phyloP scores from a whole-genome alignment of 2,888 invertebrate species.

The Actias luna region DNA sequence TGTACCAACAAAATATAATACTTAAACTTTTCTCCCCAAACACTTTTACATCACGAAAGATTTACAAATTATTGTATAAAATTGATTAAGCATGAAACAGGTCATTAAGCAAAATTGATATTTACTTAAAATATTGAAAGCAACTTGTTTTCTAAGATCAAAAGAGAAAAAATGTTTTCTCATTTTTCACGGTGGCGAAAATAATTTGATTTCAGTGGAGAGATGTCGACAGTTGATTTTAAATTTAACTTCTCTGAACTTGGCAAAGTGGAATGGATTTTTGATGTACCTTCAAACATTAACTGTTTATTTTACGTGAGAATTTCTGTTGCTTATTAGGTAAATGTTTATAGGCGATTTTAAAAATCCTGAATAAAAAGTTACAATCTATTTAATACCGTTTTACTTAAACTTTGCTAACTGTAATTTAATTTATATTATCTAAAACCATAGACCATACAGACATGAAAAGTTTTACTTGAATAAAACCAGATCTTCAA shows the following conservation, averaged over 20 bases:
- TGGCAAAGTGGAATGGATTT: slow-evolving; percentile 62
- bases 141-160: slow-evolving; percentile 63
- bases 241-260: slow-evolving; percentile 67
- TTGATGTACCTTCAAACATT: slow-evolving; percentile 60
- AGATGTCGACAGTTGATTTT: slow-evolving; percentile 68
- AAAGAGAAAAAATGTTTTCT: slow-evolving; percentile 62
- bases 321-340: slow-evolving; percentile 34
- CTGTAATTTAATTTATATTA: neutral
- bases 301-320: slow-evolving; percentile 58
- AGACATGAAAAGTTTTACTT: no score
- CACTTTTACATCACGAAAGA: slow-evolving; percentile 19
- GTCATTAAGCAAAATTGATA: slow-evolving; percentile 61
- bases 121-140: slow-evolving; percentile 58
- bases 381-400: neutral
- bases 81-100: slow-evolving; percentile 45
- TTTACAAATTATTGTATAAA: slow-evolving; percentile 17
- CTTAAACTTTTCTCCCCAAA: slow-evolving; percentile 12
- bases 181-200: slow-evolving; percentile 68
- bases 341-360: slow-evolving; percentile 1
- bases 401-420: neutral
- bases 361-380: neutral
- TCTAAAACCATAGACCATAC: neutral
- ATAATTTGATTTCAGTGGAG: slow-evolving; percentile 72
- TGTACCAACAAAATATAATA: slow-evolving; percentile 14
- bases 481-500: no score